Conservation (phyloP, 2,113 vertebrate species). For the Azemiops feae region DNA sequence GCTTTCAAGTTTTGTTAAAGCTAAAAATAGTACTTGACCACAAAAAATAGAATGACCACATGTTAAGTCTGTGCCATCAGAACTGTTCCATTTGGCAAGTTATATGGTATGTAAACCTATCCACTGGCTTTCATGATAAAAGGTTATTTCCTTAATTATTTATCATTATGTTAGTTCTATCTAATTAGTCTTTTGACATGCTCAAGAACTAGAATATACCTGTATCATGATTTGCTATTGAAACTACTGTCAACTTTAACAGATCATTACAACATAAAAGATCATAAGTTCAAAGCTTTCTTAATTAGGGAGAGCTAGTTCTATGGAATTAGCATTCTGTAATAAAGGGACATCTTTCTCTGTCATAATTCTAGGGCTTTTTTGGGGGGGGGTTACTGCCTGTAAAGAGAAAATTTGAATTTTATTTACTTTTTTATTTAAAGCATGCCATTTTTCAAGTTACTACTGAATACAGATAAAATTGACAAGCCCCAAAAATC, state of each 20-base stretch:
- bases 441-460: constrained; percentile 34
- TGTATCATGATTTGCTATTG: background rate
- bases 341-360: background rate
- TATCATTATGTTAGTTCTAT: background rate
- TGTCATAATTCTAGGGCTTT: background rate
- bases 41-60: background rate
- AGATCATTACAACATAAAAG: too few relatives aligned
- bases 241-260: background rate
- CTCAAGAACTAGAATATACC: background rate
- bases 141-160: background rate
- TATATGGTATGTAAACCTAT: background rate
- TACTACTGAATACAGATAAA: constrained; percentile 50
- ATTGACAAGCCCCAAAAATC: constrained; percentile 55
- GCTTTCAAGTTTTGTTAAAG: background rate
- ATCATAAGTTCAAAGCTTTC: background rate
- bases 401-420: constrained; percentile 1
- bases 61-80: background rate
- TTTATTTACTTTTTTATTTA: constrained; percentile 29
- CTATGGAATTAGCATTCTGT: background rate
- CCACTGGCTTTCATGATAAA: background rate
- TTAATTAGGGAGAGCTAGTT: background rate
- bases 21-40: too few relatives aligned
- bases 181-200: background rate
- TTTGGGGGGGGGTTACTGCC: constrained; percentile 5
- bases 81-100: background rate